Conservation (phyloP, 2,113 vertebrate species). For the Rhea americana region DNA sequence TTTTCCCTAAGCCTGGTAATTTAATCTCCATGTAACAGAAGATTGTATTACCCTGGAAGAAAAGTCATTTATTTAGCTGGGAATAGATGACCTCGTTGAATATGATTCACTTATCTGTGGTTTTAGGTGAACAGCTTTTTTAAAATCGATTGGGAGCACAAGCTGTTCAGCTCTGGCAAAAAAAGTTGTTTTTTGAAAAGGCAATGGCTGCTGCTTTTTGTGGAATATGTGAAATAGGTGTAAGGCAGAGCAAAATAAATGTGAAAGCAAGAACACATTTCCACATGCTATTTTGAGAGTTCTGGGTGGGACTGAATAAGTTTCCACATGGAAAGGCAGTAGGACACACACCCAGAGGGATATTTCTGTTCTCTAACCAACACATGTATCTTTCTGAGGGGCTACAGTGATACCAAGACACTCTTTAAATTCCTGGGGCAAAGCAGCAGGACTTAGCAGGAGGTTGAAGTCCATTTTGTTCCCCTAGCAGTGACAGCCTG, state of each 20-base stretch:
- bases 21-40: conserved; percentile 44
- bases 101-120: conserved; percentile 58
- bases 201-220: conserved; percentile 18
- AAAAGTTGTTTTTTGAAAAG: background rate
- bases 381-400: rapidly evolving
- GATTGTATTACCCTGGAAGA: conserved; percentile 34
- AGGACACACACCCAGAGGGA: background rate
- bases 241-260: conserved; percentile 46
- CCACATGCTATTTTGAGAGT: conserved; percentile 40
- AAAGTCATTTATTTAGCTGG: conserved; percentile 61
- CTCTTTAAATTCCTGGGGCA: background rate
- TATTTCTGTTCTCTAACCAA: conserved; percentile 6
- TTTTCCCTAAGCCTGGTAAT: conserved; percentile 24
- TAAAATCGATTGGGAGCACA: conserved; percentile 31
- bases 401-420: background rate
- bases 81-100: conserved; percentile 42
- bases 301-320: background rate
- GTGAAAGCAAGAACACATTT: conserved; percentile 34
- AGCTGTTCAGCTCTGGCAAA: conserved; percentile 21
- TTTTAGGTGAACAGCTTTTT: conserved; percentile 45
- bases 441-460: background rate
- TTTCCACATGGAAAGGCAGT: background rate
- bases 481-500: background rate
- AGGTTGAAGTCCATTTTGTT: background rate
- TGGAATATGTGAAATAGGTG: conserved; percentile 41